Evolutionary conservation across 2,113 vertebrate species (phyloP).

Genomic region (Casuarius casuarius): DNA sequence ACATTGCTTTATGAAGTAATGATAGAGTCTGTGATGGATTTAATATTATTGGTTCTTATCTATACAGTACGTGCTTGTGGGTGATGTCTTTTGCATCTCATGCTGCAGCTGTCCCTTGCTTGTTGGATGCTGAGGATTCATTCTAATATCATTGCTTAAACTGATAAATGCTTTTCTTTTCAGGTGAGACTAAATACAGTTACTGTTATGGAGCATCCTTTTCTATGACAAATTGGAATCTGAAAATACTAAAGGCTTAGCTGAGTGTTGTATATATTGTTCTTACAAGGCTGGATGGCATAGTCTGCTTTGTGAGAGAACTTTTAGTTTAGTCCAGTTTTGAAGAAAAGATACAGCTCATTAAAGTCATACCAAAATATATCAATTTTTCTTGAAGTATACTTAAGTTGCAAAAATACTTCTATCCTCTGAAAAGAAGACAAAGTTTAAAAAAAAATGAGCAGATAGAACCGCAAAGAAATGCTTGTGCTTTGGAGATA

Average conservation of each 20-base stretch:
- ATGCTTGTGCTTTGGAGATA: background rate
- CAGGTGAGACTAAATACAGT: no score
- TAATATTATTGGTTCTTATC: background rate
- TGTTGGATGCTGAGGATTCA: background rate
- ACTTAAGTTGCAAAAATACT: background rate
- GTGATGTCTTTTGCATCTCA: background rate
- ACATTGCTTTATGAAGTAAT: background rate
- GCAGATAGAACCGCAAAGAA: background rate
- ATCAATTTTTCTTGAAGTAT: background rate
- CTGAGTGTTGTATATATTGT: background rate
- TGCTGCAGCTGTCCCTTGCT: background rate
- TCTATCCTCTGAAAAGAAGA: background rate
- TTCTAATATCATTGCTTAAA: background rate
- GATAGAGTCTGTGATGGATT: background rate
- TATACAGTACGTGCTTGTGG: background rate
- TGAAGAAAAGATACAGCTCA: background rate
- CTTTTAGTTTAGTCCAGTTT: background rate
- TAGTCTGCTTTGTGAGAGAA: background rate
- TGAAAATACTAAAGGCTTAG: background rate
- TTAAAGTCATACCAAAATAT: background rate
- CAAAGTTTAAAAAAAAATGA: background rate
- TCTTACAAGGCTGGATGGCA: background rate
- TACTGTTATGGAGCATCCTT: no score
- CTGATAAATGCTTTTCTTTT: background rate
- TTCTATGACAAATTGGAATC: background rate